A percentile compares a stretch with the other conserved stretches of the same genome.
phyloP scores from a whole-genome alignment of 2,797 vertebrate species.

The Hyperoplus lanceolatus region DNA sequence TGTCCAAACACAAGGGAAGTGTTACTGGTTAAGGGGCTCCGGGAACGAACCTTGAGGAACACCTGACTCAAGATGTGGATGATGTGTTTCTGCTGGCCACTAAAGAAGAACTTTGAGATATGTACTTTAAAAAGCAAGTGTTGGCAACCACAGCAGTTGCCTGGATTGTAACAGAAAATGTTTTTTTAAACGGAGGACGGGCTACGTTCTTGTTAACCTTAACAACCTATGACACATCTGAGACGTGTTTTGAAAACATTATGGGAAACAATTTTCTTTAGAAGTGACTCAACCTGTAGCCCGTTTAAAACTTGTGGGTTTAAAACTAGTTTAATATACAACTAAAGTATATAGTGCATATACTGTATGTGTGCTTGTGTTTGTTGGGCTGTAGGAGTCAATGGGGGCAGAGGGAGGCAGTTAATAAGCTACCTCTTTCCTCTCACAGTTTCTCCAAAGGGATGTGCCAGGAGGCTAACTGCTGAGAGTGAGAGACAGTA shows the following conservation, averaged over 20 bases:
- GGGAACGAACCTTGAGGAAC: background rate
- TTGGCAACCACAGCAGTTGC: background rate
- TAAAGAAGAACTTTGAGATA: background rate
- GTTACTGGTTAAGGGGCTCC: background rate
- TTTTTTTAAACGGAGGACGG: background rate
- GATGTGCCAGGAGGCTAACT: constrained; percentile 43
- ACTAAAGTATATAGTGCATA: constrained; percentile 9
- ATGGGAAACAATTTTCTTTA: background rate
- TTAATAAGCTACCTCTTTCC: constrained; percentile 56
- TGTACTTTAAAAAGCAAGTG: background rate
- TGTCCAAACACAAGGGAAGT: background rate
- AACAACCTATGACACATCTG: background rate
- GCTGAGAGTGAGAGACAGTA: constrained; percentile 57
- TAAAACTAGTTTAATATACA: background rate
- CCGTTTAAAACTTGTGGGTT: background rate
- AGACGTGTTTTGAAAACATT: background rate
- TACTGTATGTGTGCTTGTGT: constrained; percentile 12
- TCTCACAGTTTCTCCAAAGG: constrained; percentile 42
- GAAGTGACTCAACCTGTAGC: background rate
- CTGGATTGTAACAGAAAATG: background rate
- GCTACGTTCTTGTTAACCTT: background rate
- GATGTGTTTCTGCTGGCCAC: background rate
- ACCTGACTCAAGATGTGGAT: background rate
- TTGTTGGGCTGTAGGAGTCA: constrained; percentile 2
- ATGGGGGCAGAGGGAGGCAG: constrained; percentile 25